A percentile compares a stretch with the other conserved stretches of the same genome.
These are phyloP conservation scores for Poecile montanus DNA, from an alignment of 2,797 vertebrate genomes.

Conservation along the genomic window DNA sequence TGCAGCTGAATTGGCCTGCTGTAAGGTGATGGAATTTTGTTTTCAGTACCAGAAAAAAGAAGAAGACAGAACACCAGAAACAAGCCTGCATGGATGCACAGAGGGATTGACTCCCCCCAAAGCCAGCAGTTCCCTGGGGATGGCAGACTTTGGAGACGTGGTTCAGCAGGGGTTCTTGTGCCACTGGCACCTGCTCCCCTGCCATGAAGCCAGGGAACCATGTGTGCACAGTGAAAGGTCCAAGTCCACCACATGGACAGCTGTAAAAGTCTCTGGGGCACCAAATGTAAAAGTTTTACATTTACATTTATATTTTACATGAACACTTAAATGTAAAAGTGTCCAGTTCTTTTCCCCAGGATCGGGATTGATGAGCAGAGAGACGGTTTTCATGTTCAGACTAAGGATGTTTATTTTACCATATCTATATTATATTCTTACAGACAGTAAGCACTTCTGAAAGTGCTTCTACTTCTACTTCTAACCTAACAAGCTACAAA, in stretches of 20 bases:
- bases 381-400: no score
- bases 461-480: no score
- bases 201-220: background rate
- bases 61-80: background rate
- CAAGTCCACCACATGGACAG: background rate
- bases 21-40: slow-evolving; percentile 23
- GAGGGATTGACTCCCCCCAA: background rate
- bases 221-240: background rate
- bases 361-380: no score
- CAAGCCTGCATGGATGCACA: background rate
- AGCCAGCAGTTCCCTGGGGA: rapidly evolving
- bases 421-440: no score
- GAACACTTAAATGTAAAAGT: no score
- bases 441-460: no score
- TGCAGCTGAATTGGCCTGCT: slow-evolving; percentile 28
- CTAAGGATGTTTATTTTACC: no score
- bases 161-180: rapidly evolving
- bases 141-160: background rate
- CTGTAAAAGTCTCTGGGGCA: no score
- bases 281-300: no score
- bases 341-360: no score
- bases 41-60: background rate
- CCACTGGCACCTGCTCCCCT: rapidly evolving
- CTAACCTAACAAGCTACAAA: no score
- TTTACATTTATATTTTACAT: no score